Evolutionary conservation across 2,797 vertebrate genomes (phyloP).

Genomic region (Knipowitschia caucasica): DNA sequence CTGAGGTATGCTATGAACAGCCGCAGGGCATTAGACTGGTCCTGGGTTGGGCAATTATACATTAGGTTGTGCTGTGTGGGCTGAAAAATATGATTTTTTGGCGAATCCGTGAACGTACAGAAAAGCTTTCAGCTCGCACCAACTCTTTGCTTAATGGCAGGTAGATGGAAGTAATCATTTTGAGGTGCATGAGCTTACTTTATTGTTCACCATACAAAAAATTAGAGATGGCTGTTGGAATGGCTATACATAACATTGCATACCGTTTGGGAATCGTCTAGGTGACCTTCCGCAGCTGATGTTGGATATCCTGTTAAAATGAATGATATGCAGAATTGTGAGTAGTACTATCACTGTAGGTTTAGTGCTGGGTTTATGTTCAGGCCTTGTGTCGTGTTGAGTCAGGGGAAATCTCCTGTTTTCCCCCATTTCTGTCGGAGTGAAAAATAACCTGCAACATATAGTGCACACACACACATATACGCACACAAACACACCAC

Average conservation of each 20-base stretch:
- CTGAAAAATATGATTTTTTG: background rate
- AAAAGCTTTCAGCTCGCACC: no score
- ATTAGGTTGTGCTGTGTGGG: conserved; percentile 26
- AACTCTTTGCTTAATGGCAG: no score
- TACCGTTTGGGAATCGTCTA: no score
- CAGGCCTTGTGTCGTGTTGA: conserved; percentile 38
- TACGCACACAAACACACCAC: conserved; percentile 12
- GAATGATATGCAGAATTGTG: no score
- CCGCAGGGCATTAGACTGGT: conserved; percentile 28
- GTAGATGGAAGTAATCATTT: no score
- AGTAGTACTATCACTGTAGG: background rate
- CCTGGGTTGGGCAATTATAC: conserved; percentile 57
- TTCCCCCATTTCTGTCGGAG: conserved; percentile 31
- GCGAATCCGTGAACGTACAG: no score
- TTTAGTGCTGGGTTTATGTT: conserved; percentile 2
- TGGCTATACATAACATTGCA: no score
- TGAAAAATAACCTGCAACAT: conserved; percentile 54
- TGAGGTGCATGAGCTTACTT: no score
- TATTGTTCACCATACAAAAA: no score
- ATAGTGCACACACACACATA: conserved; percentile 15
- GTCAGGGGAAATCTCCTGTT: conserved; percentile 56
- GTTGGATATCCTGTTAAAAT: no score
- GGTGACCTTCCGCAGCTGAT: no score
- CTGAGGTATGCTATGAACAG: conserved; percentile 15
- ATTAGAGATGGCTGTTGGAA: no score